phyloP scores from a whole-genome alignment of 2,113 vertebrate genomes.

The Holacanthus passer region DNA sequence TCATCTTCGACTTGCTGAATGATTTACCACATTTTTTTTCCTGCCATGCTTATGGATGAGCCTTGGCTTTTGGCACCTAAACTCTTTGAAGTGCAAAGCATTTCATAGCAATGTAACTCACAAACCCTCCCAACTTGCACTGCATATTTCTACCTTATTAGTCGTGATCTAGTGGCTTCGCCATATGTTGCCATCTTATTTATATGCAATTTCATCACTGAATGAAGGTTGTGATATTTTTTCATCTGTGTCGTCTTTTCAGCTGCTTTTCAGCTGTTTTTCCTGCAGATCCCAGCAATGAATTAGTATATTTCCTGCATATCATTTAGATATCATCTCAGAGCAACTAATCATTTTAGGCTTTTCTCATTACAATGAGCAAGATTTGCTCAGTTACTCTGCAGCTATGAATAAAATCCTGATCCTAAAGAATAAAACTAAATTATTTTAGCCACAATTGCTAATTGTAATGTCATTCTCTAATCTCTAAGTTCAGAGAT shows the following conservation, averaged over 20 bases:
- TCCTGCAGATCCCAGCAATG: neutral
- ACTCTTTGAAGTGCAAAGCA: conserved; percentile 61
- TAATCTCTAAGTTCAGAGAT: neutral
- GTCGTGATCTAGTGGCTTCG: neutral
- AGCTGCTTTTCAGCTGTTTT: neutral
- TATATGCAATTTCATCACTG: neutral
- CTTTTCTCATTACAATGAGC: neutral
- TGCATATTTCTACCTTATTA: conserved; percentile 11
- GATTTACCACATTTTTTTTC: conserved; percentile 12
- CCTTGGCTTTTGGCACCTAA: conserved; percentile 20
- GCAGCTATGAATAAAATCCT: neutral
- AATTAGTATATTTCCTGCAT: neutral
- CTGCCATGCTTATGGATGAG: conserved; percentile 37
- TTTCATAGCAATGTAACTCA: conserved; percentile 18
- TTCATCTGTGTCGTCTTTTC: neutral
- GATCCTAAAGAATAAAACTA: neutral
- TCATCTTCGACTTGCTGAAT: conserved; percentile 6
- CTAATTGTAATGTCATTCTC: too few relatives aligned
- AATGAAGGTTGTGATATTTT: neutral
- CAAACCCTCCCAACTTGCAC: neutral
- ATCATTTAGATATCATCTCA: neutral
- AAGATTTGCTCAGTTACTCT: neutral
- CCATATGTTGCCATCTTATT: neutral
- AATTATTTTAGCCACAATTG: too few relatives aligned
- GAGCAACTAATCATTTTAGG: neutral